Evolutionary conservation across 1,140 invertebrate genomes (phyloP).

Genomic region (Campodea augens): DNA sequence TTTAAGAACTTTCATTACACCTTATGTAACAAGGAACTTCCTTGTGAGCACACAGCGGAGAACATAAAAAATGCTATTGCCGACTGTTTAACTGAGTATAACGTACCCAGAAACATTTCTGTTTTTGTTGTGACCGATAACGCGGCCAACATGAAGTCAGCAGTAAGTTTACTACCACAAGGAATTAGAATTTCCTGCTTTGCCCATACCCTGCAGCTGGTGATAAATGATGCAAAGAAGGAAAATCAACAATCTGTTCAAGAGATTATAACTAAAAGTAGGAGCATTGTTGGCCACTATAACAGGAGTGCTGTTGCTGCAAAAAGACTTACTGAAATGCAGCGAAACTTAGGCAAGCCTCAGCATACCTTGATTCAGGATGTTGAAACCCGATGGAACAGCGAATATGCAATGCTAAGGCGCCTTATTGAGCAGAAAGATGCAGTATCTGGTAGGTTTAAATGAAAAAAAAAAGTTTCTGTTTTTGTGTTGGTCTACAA

Average conservation of each 20-base stretch:
- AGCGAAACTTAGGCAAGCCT: constrained; percentile 12
- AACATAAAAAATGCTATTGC: constrained; percentile 11
- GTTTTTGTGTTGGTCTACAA: too few relatives aligned
- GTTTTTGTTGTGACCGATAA: constrained; percentile 8
- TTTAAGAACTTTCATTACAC: constrained; percentile 13
- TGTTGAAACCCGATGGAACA: constrained; percentile 16
- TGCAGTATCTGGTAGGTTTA: constrained; percentile 9
- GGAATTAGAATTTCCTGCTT: constrained; percentile 6
- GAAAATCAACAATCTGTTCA: constrained; percentile 6
- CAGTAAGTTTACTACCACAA: too few relatives aligned
- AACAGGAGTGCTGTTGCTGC: constrained; percentile 8
- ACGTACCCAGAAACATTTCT: constrained; percentile 5
- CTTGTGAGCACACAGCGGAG: constrained; percentile 9
- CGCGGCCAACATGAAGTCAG: constrained; percentile 5
- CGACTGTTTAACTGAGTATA: constrained; percentile 8
- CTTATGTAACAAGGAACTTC: constrained; percentile 10
- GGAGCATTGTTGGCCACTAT: too few relatives aligned
- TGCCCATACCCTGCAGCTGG: constrained; percentile 9
- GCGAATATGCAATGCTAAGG: constrained; percentile 15
- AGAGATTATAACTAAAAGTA: constrained; percentile 10
- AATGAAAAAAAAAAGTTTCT: too few relatives aligned
- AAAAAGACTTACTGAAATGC: constrained; percentile 9
- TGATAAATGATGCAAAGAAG: too few relatives aligned
- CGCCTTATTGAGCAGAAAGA: constrained; percentile 13
- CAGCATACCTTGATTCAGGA: constrained; percentile 14